Evolutionary conservation across 2,888 invertebrate genomes (phyloP), one percentile per base, ranked within the genome.

Genomic region (Atethmia centrago): DNA sequence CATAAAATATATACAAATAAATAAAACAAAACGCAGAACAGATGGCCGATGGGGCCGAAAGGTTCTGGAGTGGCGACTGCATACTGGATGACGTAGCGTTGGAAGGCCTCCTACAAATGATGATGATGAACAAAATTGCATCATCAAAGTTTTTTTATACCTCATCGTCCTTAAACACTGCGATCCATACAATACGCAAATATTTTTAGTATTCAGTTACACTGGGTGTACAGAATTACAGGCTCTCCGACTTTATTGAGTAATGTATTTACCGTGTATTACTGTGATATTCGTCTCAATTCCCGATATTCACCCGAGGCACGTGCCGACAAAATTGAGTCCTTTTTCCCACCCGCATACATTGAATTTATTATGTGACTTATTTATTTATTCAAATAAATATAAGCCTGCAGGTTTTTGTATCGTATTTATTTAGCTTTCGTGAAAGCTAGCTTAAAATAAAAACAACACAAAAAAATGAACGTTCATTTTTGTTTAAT

Each of bases 231-330:
- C 25, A 63, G 74, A 53, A 74, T 61, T 53, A 31, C 21, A 45
- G 2, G 45, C 21, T 62, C 5, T 21, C 49, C 12, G 9, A 51
- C 2, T 62, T 53, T 31, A 42, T 51, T 49, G 25, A 51, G 25
- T 62, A 59, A 73, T 49, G 47, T 59, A 62, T 55, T 74, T 64
- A 40, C 28, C 45, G 2, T 25, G 75, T 74, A 55, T 2, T 36
- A 25, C 40, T 67, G 25, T 16, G 42, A 14, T 74, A 40, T 73
- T 63, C 28, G 63, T 45, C 31, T 19, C 51, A 42, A 16, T 14
- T 14, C 4, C 28, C 45, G 21, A 55, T 74, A 63, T 25, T 36
- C 2, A 40, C 19, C 19, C 36, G 8, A 74, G 28, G 4, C 74
- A 63, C 53, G 64, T 64, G 19, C n/a, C 2, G 19, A 28, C 36